Evolutionary conservation across 2,797 vertebrate genomes (phyloP), one percentile per base, ranked within the genome.

Genomic region (Rhinoraja longicauda): DNA sequence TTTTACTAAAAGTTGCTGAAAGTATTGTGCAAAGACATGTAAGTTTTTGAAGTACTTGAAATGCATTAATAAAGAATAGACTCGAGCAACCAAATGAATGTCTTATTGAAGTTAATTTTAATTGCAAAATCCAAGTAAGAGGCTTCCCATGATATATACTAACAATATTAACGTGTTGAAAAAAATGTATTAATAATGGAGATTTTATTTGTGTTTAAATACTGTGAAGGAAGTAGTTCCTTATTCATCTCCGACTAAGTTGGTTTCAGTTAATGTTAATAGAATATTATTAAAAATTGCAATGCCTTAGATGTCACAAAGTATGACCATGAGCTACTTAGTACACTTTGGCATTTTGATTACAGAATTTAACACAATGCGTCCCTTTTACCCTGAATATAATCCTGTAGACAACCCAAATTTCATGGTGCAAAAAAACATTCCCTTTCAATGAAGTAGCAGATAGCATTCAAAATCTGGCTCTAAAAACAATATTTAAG

Each of bases 1-100:
- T 99, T 97, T 97, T 97, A 97, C 96, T 96, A 97, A 97, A 97
- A 97, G 95, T 97, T 97, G 96, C 96, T 97, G 97, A 97, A 97
- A 96, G 95, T 97, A 97, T 97, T 97, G 96, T 98, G 96, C 96
- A 96, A 97, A 97, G 97, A 97, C 96, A 98, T 98, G 95, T 97
- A 95, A 96, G 96, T 96, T 97, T 96, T 98, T 97, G 95, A 98
- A 98, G 93, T 96, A 98, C 98, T 98, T 98, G 97, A 99, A 98
- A 97, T 97, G 96, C 97, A 97, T 98, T 97, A 99, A 98, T 99
- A 98, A 97, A 92, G 90, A 98, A 97, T 97, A 97, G 97, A 98
- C 95, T 97, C 98, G 96, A 97, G 96, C 95, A 97, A 92, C 70
- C 90, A 92, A 92, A 45, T 75, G 26, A 92, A 92, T 72, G 90